Percentiles rank a stretch among this genome's conserved stretches.
Conservation (phyloP, 2,113 vertebrate genomes). For the Globicephala melas region DNA sequence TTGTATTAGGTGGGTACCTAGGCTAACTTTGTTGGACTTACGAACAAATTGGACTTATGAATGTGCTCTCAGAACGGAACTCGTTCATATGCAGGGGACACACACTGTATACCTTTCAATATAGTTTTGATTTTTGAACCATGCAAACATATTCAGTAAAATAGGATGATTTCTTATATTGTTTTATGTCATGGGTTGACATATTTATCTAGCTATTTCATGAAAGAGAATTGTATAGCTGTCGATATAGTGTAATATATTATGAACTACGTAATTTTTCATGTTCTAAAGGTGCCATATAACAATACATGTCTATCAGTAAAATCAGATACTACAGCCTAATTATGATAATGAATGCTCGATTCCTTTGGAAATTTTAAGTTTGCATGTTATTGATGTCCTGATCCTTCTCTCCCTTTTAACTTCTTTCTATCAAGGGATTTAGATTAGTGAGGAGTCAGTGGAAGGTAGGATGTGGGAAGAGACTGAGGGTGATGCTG, state of each 20-base stretch:
- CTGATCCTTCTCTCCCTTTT: constrained; percentile 12
- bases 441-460: not conserved
- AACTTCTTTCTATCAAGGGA: not conserved
- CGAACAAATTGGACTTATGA: too few species aligned
- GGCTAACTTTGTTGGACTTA: too few species aligned
- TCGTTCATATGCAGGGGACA: too few species aligned
- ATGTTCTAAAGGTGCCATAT: not conserved
- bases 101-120: not conserved
- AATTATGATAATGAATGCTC: not conserved
- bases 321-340: not conserved
- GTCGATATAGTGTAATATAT: not conserved
- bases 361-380: constrained; percentile 11
- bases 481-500: not conserved
- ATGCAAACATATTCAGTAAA: not conserved
- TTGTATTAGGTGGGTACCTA: too few species aligned
- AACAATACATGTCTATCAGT: not conserved
- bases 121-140: not conserved
- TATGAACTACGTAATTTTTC: not conserved
- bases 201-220: not conserved
- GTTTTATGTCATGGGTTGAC: not conserved
- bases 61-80: too few species aligned
- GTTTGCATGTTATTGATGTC: not conserved
- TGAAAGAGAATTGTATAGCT: not conserved
- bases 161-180: not conserved
- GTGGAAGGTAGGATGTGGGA: not conserved